These are phyloP conservation scores for Pachycephus smyrnensis DNA, from an alignment of 2,888 invertebrate genomes.

Conservation along the genomic window DNA sequence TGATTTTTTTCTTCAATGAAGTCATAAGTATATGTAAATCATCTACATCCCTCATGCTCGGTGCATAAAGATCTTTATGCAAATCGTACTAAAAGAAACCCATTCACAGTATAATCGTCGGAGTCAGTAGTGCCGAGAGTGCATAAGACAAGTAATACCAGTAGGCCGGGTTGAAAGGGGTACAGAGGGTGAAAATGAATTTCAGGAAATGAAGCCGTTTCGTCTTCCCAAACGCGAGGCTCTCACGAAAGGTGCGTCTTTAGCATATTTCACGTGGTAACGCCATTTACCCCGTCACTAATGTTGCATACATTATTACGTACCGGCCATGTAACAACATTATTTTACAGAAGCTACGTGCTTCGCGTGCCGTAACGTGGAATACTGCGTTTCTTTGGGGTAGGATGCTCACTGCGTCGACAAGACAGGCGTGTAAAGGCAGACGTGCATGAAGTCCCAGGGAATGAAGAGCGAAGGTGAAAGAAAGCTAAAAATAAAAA, in stretches of 20 bases:
- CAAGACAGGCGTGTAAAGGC: background rate
- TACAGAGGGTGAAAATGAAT: constrained; percentile 36
- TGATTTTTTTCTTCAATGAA: background rate
- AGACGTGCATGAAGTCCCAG: background rate
- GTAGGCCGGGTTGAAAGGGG: background rate
- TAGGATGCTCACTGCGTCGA: background rate
- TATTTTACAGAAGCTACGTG: constrained; percentile 25
- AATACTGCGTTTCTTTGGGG: background rate
- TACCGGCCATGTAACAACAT: constrained; percentile 17
- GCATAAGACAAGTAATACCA: background rate
- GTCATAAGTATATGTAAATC: background rate
- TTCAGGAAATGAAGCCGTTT: constrained; percentile 45
- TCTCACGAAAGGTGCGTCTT: constrained; percentile 34
- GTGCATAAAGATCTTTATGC: background rate
- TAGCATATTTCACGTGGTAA: constrained; percentile 30
- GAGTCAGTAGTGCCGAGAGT: background rate
- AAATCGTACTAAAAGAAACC: background rate
- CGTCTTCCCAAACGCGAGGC: constrained; percentile 42
- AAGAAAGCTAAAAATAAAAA: background rate
- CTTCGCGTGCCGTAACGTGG: constrained; percentile 16
- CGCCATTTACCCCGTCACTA: constrained; percentile 15
- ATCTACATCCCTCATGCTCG: background rate
- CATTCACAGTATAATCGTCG: background rate
- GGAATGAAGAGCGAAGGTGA: background rate
- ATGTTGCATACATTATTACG: constrained; percentile 30